Evolutionary conservation across 2,797 vertebrate species (phyloP), one percentile per base, ranked within the genome.

Genomic region (Sebastes ruberrimus): DNA sequence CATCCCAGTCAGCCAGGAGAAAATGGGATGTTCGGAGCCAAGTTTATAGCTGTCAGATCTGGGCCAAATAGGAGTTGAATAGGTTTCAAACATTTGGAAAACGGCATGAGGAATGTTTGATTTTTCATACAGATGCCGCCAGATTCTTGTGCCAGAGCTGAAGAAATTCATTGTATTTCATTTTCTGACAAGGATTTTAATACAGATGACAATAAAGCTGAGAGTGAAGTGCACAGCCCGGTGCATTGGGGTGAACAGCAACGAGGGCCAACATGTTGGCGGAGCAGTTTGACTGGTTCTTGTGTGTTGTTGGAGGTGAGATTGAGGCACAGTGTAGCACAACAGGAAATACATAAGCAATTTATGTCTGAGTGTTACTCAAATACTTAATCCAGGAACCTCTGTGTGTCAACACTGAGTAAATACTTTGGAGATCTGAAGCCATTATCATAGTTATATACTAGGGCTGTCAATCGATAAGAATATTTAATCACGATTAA

Each of bases 31-130:
- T 83, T 91, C 84, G 13, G 89, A 87, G 91, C 91, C 91, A 93
- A 93, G 90, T 92, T 92, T 91, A 82, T 71, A 82, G 91, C 90
- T 83, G 87, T 93, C 92, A 92, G 89, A 93, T 88, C 86, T 84
- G 84, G 85, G 89, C 91, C 94, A 91, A 92, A 92, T 87, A 72
- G 69, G 73, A 92, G 82, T 84, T 93, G 92, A 94, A 92, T 27
- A 70, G 85, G 70, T 93, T 94, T 94, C 91, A 93, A 94, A 94
- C 93, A 92, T 93, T 93, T 92, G 88, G 86, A 86, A 84, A 90
- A 76, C 88, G 90, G 89, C 84, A 83, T 74, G 87, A 88, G 88
- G 81, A 86, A 64, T 80, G 80, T 93, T 93, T 93, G 86, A 91
- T 92, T 93, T 90, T 83, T 92, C 89, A 84, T 86, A 83, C 88